These are phyloP conservation scores for Miltochrista miniata DNA, from an alignment of 2,888 invertebrate genomes.

Conservation along the genomic window DNA sequence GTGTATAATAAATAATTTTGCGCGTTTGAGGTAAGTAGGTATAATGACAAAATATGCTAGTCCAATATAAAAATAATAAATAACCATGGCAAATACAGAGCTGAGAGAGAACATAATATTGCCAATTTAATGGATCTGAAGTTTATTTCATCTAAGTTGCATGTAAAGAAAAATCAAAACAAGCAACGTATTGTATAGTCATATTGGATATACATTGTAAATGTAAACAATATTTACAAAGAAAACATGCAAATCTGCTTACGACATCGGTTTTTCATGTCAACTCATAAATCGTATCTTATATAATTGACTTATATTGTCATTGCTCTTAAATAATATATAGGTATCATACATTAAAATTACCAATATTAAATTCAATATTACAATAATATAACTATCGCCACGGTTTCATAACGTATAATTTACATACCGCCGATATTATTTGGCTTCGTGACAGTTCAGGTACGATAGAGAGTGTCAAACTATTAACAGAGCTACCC, in stretches of 20 bases:
- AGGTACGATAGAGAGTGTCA: conserved; percentile 73
- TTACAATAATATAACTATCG: conserved; percentile 54
- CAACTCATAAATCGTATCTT: conserved; percentile 61
- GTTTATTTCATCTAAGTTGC: too few species aligned
- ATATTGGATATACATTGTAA: conserved; percentile 37
- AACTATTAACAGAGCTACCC: conserved; percentile 44
- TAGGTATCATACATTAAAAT: conserved; percentile 54
- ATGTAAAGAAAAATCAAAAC: conserved; percentile 21
- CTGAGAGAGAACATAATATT: too few species aligned
- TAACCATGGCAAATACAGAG: too few species aligned
- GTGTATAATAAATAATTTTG: too few species aligned
- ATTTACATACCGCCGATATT: conserved; percentile 44
- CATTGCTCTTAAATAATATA: conserved; percentile 64
- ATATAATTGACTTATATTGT: conserved; percentile 77
- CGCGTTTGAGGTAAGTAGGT: too few species aligned
- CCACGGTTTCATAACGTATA: conserved; percentile 60
- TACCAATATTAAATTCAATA: conserved; percentile 45
- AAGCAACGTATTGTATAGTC: conserved; percentile 33
- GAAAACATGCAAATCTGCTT: conserved; percentile 37
- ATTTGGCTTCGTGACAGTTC: conserved; percentile 66
- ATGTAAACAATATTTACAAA: conserved; percentile 52
- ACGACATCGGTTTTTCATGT: conserved; percentile 37
- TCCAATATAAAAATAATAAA: too few species aligned
- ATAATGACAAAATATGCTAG: too few species aligned
- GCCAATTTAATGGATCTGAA: too few species aligned